These are phyloP conservation scores for Gymnarchus niloticus DNA, from an alignment of 2,113 vertebrate species.

Conservation along the genomic window DNA sequence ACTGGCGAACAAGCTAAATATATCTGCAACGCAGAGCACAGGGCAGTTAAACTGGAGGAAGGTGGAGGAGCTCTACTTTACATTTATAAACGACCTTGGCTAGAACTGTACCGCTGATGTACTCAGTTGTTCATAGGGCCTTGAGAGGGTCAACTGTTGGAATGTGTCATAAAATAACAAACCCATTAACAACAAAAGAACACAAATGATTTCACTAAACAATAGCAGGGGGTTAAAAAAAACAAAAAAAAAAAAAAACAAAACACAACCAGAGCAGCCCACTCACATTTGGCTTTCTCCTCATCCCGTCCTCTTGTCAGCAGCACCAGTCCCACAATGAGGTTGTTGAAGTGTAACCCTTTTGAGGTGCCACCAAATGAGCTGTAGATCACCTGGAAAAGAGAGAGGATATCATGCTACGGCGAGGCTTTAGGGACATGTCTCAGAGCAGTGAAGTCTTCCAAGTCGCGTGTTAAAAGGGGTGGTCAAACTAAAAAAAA, in stretches of 20 bases:
- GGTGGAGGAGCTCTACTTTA: background rate
- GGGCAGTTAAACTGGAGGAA: background rate
- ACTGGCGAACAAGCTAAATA: constrained; percentile 94
- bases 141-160: background rate
- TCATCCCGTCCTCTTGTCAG: constrained; percentile 92
- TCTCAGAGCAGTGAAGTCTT: background rate
- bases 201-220: background rate
- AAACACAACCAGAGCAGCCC: background rate
- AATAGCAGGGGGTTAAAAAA: background rate
- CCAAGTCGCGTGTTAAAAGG: too few species aligned
- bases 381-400: constrained; percentile 83
- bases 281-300: constrained; percentile 96
- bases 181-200: background rate
- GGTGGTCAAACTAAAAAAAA: background rate
- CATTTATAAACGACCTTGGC: background rate
- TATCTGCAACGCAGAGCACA: constrained; percentile 66
- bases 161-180: background rate
- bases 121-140: background rate
- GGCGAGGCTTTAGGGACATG: background rate
- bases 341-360: constrained; percentile 95
- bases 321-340: constrained; percentile 92
- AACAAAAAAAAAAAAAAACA: background rate
- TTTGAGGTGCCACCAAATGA: constrained; percentile 94
- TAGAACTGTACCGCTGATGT: background rate
- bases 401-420: background rate